Evolutionary conservation across 2,113 vertebrate genomes (phyloP).

Genomic region (Pseudopipra pipra): DNA sequence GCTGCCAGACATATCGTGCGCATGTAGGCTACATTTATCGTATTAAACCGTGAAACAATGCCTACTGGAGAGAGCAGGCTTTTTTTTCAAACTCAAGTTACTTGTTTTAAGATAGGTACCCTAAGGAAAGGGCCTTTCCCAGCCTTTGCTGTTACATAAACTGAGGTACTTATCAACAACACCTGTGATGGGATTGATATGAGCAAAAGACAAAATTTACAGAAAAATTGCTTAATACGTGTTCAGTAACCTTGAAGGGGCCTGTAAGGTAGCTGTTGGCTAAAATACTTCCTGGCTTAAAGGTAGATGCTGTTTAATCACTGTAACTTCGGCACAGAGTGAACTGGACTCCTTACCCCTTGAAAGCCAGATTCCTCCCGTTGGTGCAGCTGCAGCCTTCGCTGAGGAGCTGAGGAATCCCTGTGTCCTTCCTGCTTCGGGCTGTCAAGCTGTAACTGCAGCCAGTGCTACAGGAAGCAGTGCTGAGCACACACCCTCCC

Average conservation of each 20-base stretch:
- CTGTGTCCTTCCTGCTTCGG: neutral
- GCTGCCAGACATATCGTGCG: neutral
- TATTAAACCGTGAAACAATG: neutral
- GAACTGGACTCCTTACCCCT: neutral
- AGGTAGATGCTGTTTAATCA: neutral
- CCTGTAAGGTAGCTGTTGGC: neutral
- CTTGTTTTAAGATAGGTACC: neutral
- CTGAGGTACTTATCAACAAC: neutral
- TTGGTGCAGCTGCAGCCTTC: neutral
- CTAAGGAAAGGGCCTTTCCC: neutral
- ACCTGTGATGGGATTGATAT: neutral
- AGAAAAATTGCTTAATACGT: neutral
- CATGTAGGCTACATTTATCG: neutral
- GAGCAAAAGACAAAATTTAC: neutral
- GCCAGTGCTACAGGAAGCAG: neutral
- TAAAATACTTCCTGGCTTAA: neutral
- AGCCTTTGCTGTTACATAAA: neutral
- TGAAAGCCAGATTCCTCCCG: neutral
- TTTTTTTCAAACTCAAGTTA: neutral
- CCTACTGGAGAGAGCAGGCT: neutral
- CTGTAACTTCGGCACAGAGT: neutral
- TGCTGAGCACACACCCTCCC: constrained; percentile 5
- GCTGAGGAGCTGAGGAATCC: neutral
- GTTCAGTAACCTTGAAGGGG: neutral
- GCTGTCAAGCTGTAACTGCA: neutral